Conservation (phyloP, 2,113 vertebrate species). For the Plotosus lineatus region DNA sequence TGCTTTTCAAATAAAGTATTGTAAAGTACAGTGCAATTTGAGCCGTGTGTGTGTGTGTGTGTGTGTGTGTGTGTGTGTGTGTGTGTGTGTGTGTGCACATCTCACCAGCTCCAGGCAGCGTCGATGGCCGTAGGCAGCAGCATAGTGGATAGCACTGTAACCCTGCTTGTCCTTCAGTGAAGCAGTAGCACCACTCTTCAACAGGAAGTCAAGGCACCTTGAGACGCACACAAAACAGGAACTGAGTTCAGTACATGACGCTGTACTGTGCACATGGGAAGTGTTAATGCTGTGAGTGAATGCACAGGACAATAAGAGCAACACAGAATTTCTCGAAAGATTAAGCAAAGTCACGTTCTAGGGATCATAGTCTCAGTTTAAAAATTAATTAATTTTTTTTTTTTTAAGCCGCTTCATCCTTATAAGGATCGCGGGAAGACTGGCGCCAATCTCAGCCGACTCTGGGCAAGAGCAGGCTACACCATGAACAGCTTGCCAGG, state of each 20-base stretch:
- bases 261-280: too few relatives aligned
- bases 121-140: slow-evolving; percentile 93
- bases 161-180: slow-evolving; percentile 90
- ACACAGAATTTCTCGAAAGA: background rate
- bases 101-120: slow-evolving; percentile 91
- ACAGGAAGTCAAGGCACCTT: slow-evolving; percentile 94
- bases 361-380: too few relatives aligned
- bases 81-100: background rate
- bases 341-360: background rate
- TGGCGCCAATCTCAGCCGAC: too few relatives aligned
- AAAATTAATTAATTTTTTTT: too few relatives aligned
- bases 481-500: too few relatives aligned
- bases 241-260: too few relatives aligned
- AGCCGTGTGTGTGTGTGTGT: background rate
- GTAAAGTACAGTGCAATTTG: background rate
- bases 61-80: background rate
- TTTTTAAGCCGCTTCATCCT: too few relatives aligned
- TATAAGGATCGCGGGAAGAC: too few relatives aligned
- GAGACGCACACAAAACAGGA: slow-evolving; percentile 32
- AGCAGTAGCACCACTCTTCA: slow-evolving; percentile 86
- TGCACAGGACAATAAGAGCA: background rate
- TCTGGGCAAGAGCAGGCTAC: too few relatives aligned
- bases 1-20: background rate
- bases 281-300: too few relatives aligned
- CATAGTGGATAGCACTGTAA: slow-evolving; percentile 92